Conservation (phyloP, 2,113 vertebrate genomes). For the Xenus cinereus region DNA sequence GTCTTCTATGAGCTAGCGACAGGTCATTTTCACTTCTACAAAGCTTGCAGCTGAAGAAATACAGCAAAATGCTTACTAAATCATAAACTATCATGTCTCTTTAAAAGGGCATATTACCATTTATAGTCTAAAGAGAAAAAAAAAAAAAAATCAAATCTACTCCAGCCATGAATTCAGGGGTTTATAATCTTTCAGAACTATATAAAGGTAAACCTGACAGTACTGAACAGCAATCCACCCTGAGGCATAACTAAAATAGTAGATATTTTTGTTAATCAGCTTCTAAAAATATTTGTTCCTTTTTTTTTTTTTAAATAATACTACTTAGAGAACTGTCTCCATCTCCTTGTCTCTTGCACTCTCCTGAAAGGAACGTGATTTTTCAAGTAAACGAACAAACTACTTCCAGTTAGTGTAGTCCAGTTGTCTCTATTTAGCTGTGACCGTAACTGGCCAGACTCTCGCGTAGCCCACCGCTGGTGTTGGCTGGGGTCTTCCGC, state of each 20-base stretch:
- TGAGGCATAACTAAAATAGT: neutral
- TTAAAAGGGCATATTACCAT: neutral
- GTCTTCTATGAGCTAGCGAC: neutral
- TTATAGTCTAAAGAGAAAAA: neutral
- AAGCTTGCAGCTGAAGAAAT: neutral
- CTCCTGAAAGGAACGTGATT: neutral
- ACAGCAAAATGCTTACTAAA: neutral
- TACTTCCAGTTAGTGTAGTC: neutral
- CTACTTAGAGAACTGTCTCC: neutral
- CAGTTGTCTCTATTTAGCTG: neutral
- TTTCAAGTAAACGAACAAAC: neutral
- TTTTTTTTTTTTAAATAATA: neutral
- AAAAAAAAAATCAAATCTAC: neutral
- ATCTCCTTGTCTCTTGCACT: neutral
- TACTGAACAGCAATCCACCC: neutral
- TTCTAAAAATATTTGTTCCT: neutral
- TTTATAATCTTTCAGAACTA: neutral
- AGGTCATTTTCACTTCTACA: neutral
- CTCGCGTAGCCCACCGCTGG: accelerated
- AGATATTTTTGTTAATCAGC: neutral
- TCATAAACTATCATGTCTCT: neutral
- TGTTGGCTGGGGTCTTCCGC: too few species aligned
- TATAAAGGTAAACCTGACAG: neutral
- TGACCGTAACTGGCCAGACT: neutral
- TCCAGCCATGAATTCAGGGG: neutral